phyloP scores from a whole-genome alignment of 2,888 invertebrate genomes.

The Steinernema carpocapsae region DNA sequence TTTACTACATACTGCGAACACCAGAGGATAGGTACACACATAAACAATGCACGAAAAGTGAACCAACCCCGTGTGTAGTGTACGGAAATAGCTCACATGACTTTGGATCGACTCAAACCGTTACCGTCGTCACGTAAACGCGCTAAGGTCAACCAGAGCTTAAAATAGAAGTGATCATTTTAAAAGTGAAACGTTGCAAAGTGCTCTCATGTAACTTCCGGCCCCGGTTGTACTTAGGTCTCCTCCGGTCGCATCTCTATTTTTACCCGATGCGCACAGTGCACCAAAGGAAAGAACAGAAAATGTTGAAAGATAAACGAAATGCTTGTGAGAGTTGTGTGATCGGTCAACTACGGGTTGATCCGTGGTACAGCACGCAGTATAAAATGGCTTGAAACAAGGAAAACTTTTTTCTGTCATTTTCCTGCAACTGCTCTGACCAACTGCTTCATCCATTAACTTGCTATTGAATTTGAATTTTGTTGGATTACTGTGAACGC shows the following conservation, averaged over 20 bases:
- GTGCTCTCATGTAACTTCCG: conserved; percentile 27
- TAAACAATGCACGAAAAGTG: conserved; percentile 1
- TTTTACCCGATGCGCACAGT: neutral
- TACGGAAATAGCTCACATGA: no score
- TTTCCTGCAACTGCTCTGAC: no score
- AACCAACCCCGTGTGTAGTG: neutral
- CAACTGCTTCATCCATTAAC: no score
- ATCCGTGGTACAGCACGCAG: neutral
- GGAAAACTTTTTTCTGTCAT: no score
- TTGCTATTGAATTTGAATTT: no score
- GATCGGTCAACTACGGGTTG: neutral
- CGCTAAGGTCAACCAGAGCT: neutral
- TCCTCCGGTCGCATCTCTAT: neutral
- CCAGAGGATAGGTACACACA: no score
- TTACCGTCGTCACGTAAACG: neutral
- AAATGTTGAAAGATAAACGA: neutral
- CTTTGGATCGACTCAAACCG: neutral
- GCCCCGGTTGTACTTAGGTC: neutral
- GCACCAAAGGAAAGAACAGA: neutral
- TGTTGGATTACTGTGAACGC: no score
- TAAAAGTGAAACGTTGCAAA: conserved; percentile 19
- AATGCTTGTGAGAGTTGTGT: neutral
- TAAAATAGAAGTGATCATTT: neutral
- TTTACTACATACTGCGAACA: no score
- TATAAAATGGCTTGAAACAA: neutral